Conservation (phyloP, 2,888 invertebrate genomes). For the Macrophya alboannulata region DNA sequence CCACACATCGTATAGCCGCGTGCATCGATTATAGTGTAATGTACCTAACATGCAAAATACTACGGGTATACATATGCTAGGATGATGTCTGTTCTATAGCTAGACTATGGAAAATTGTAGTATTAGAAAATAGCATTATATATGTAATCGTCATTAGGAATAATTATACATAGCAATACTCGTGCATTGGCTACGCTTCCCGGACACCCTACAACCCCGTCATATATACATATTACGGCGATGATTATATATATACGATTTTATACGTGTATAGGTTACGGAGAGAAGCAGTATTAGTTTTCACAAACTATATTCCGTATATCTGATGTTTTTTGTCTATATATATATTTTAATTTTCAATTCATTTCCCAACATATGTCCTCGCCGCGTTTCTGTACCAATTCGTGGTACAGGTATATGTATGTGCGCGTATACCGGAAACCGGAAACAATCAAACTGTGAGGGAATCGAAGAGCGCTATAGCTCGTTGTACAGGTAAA, state of each 20-base stretch:
- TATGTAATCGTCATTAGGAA: constrained; percentile 15
- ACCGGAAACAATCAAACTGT: constrained; percentile 41
- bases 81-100: background rate
- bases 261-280: background rate
- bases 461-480: constrained; percentile 4
- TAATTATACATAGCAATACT: constrained; percentile 33
- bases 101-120: background rate
- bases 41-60: constrained; percentile 25
- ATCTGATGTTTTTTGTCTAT: background rate
- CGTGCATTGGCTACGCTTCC: constrained; percentile 46
- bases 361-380: background rate
- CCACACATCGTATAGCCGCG: background rate
- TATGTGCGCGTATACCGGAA: constrained; percentile 9
- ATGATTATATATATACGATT: background rate
- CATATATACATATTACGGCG: background rate
- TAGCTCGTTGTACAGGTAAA: background rate
- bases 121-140: constrained; percentile 43
- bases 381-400: background rate
- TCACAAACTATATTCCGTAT: background rate
- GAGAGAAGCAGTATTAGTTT: background rate
- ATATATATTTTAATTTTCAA: background rate
- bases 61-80: background rate
- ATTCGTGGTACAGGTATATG: too few species aligned
- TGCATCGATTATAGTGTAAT: background rate
- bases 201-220: constrained; percentile 37